phyloP scores from a whole-genome alignment of 2,888 invertebrate genomes.

The Unio pictorum region DNA sequence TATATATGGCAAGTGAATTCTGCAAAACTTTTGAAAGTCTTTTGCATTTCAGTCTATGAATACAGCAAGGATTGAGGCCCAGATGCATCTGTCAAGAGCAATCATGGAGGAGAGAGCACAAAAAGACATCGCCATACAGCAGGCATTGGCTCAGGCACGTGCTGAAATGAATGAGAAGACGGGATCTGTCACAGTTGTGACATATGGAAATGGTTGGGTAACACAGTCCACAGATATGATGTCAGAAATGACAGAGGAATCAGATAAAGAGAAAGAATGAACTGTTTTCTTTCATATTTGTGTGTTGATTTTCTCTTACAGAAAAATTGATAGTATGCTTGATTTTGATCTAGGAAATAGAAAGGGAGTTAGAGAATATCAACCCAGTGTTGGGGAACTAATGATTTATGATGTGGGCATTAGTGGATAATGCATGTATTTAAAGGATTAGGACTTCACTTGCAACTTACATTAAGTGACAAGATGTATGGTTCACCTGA shows the following conservation, averaged over 20 bases:
- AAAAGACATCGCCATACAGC: conserved; percentile 68
- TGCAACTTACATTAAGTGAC: no score
- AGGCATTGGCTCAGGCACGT: conserved; percentile 63
- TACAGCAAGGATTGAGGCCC: conserved; percentile 66
- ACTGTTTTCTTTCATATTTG: no score
- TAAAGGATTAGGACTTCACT: no score
- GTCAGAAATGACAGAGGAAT: conserved; percentile 38
- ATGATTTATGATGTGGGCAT: no score
- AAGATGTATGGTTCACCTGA: no score
- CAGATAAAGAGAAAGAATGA: conserved; percentile 44
- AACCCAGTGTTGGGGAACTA: no score
- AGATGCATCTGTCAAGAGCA: conserved; percentile 64
- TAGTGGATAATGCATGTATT: no score
- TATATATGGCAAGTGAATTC: not conserved
- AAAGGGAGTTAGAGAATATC: no score
- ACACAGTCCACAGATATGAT: conserved; percentile 11
- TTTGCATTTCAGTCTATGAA: conserved; percentile 59
- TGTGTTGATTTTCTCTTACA: no score
- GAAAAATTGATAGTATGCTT: no score
- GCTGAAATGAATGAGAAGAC: conserved; percentile 65
- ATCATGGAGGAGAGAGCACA: conserved; percentile 68
- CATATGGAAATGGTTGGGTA: conserved; percentile 30
- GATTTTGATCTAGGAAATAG: no score
- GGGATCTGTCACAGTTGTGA: conserved; percentile 58
- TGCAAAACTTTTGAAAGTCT: not conserved